phyloP scores from a whole-genome alignment of 2,888 invertebrate species.

The Melikaiella ostensackeni region DNA sequence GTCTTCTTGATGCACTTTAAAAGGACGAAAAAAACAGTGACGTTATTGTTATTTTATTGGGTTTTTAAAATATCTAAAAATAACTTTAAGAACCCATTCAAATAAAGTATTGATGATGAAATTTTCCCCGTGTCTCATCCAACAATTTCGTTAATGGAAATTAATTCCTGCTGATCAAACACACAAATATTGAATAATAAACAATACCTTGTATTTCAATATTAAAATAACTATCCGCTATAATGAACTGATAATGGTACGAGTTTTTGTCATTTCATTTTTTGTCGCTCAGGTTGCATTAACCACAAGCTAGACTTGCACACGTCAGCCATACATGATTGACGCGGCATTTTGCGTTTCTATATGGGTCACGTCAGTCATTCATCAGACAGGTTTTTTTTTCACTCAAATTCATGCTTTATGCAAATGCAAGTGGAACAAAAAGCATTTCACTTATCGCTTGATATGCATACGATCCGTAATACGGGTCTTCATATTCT shows the following conservation, averaged over 20 bases:
- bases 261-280: constrained; percentile 3
- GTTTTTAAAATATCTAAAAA: background rate
- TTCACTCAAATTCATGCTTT: constrained; percentile 31
- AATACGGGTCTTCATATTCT: constrained; percentile 20
- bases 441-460: constrained; percentile 34
- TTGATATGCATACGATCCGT: constrained; percentile 25
- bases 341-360: constrained; percentile 30
- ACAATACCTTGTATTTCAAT: background rate
- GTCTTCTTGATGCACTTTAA: background rate
- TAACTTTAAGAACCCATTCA: background rate
- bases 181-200: background rate
- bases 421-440: constrained; percentile 30
- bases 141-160: background rate
- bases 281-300: constrained; percentile 21
- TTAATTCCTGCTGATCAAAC: background rate
- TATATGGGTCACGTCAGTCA: constrained; percentile 37
- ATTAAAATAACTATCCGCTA: background rate
- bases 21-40: background rate
- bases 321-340: constrained; percentile 27
- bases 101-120: background rate
- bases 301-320: constrained; percentile 36
- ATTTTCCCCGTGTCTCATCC: too few relatives aligned
- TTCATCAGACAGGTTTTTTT: constrained; percentile 29
- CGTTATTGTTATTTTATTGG: background rate
- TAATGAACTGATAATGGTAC: background rate